These are phyloP conservation scores for Montipora foliosa DNA, from an alignment of 64 coral and sea anemone genomes.

Conservation along the genomic window DNA sequence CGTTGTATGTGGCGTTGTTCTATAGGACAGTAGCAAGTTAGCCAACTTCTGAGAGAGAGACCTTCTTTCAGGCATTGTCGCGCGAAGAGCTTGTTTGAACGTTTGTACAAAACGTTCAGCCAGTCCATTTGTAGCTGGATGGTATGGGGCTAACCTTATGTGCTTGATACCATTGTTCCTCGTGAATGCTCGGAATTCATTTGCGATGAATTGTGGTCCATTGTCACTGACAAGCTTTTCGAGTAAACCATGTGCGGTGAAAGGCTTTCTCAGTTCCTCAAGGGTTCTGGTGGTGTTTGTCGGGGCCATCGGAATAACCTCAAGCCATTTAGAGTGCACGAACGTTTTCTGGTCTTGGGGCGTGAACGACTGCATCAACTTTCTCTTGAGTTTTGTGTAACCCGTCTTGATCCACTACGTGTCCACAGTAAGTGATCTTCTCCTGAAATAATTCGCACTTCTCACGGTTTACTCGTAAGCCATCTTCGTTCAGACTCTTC, in stretches of 20 bases:
- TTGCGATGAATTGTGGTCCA: background rate
- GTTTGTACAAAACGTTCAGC: background rate
- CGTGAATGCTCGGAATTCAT: background rate
- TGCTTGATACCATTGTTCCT: background rate
- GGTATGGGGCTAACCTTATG: background rate
- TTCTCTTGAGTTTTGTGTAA: too few relatives aligned
- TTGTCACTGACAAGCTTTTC: background rate
- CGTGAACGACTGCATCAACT: too few relatives aligned
- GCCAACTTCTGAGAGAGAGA: too few relatives aligned
- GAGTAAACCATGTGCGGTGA: background rate
- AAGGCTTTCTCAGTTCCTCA: background rate
- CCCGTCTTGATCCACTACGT: too few relatives aligned
- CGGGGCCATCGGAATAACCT: background rate
- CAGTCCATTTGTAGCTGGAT: background rate
- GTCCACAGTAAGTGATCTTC: too few relatives aligned
- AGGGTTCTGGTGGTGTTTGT: background rate
- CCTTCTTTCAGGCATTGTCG: too few relatives aligned
- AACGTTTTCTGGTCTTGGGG: too few relatives aligned
- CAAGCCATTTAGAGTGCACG: background rate
- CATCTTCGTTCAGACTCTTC: too few relatives aligned
- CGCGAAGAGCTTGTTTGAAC: background rate
- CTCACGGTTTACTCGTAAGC: too few relatives aligned
- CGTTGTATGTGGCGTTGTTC: too few relatives aligned
- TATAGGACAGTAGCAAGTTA: too few relatives aligned
- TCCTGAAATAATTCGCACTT: too few relatives aligned